Base-by-base conservation (phyloP, 2,797 vertebrate species). In the Bovichtus diacanthus region DNA sequence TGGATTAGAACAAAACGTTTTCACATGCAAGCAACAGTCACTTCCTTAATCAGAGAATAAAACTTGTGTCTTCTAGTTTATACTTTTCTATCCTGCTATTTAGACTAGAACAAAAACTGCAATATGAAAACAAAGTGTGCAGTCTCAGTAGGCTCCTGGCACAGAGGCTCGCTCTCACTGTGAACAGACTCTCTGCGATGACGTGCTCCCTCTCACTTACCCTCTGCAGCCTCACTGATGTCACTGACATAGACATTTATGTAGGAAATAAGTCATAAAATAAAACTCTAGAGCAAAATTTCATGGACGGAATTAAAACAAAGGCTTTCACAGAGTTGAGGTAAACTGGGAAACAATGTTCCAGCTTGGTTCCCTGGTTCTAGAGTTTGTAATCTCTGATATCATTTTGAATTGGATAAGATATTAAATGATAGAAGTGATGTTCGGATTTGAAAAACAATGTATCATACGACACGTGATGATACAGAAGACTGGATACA, bases 181-280 rank as follows among this genome's bases (percentile, higher is more conserved):
- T 81, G 78, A 83, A 51, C 70, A 39, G 54, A 44, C 21, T 43
- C 62, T 50, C 27, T 38, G 60, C 2, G 23, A 68, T 71, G 69
- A 77, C 70, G 49, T 62, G 23, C 6, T 13, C 13, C 34, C 16
- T 5, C 11, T 11, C 38, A n/a, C 49, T 11, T 3, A 44, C 39
- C 38, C 72, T 78, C 72, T 59, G 46, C 63, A 64, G 79, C 56
- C 67, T 80, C 60, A 59, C 80, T 89, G 77, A 89, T 85, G 87
- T 86, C 83, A 90, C 82, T 74, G 74, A 78, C 74, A 62, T 74
- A 21, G 64, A 82, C 76, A 70, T 90, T 86, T 80, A 82, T 87
- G 74, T 50, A 60, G 82, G 84, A 90, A 90, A 85, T 70, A 66
- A 76, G 84, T 74, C 9, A 81, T 91, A 76, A 89, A 90, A 81